These are phyloP conservation scores for Sterrhoptilus dennistouni DNA, from an alignment of 2,113 vertebrate species.

Conservation along the genomic window DNA sequence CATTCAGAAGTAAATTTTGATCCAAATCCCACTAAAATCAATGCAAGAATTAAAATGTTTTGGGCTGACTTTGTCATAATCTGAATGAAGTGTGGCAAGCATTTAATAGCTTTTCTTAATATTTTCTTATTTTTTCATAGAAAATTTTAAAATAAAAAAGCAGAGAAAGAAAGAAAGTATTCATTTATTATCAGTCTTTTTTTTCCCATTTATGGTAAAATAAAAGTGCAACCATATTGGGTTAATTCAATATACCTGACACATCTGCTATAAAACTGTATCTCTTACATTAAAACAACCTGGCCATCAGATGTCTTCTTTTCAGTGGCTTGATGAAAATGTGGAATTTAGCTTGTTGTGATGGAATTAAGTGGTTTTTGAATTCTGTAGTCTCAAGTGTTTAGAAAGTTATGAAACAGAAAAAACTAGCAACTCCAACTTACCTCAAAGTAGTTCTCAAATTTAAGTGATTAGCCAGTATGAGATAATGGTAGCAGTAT, in stretches of 20 bases:
- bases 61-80: neutral
- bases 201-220: neutral
- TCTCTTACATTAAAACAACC: neutral
- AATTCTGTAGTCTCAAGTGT: neutral
- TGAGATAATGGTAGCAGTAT: neutral
- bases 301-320: neutral
- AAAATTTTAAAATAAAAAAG: neutral
- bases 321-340: neutral
- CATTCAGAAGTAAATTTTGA: neutral
- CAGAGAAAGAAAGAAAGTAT: neutral
- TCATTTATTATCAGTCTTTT: neutral
- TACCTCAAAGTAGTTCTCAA: neutral
- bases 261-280: neutral
- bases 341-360: neutral
- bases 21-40: neutral
- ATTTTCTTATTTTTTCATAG: neutral
- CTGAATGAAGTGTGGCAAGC: neutral
- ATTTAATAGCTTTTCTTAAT: neutral
- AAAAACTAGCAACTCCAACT: neutral
- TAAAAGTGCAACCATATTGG: neutral
- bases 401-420: neutral
- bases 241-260: neutral
- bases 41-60: neutral
- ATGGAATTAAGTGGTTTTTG: fast-evolving
- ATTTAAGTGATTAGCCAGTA: neutral